A percentile compares a stretch with the other conserved stretches of the same genome.
Conservation (phyloP, 2,113 vertebrate genomes). For the Gavia stellata region DNA sequence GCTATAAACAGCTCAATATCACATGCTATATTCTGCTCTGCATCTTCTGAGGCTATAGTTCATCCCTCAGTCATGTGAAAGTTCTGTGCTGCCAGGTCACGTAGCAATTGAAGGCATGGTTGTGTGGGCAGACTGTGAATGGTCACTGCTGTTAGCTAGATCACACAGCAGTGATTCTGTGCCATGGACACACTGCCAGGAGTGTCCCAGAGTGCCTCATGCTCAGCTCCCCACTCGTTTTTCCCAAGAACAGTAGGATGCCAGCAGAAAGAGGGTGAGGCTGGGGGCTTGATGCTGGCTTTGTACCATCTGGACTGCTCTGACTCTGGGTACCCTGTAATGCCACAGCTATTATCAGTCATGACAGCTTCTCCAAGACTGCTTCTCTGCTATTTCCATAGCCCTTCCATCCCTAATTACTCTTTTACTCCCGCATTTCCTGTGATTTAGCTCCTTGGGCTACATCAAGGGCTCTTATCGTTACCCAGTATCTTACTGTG, state of each 20-base stretch:
- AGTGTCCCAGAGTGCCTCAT: neutral
- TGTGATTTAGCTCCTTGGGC: neutral
- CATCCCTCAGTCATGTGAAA: neutral
- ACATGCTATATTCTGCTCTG: neutral
- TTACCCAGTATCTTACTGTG: neutral
- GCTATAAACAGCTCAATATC: neutral
- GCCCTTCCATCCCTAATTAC: neutral
- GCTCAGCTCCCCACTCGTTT: neutral
- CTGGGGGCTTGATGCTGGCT: neutral
- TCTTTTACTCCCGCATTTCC: neutral
- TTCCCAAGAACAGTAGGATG: neutral
- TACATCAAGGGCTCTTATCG: neutral
- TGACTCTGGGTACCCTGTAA: neutral
- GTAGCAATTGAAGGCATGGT: neutral
- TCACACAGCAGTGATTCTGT: neutral
- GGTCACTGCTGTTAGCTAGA: neutral
- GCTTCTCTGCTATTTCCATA: neutral
- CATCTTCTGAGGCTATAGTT: neutral
- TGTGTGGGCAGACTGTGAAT: neutral
- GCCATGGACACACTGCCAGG: neutral
- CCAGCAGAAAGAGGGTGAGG: neutral
- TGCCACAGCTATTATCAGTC: neutral
- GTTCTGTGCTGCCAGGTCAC: neutral
- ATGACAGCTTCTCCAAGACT: neutral
- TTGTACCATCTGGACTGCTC: neutral